phyloP scores from a whole-genome alignment of 2,113 vertebrate species.

The Chinchilla lanigera region DNA sequence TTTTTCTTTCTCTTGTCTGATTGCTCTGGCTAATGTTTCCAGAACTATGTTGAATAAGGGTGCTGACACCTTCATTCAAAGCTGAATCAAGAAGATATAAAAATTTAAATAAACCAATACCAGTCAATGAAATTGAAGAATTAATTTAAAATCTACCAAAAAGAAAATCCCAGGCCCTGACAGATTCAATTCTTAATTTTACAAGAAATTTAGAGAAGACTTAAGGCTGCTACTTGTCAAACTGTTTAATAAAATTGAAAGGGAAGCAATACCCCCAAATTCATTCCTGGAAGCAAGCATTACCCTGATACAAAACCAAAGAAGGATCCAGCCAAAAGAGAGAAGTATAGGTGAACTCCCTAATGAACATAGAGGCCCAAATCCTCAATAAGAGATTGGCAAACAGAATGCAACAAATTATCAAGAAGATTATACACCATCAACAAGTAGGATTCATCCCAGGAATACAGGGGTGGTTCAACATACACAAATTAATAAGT shows the following conservation, averaged over 20 bases:
- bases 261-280: neutral
- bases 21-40: neutral
- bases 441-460: neutral
- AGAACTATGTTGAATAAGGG: neutral
- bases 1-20: neutral
- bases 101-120: neutral
- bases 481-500: neutral
- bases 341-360: neutral
- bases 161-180: neutral
- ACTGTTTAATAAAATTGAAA: neutral
- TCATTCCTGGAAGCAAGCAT: neutral
- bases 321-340: neutral
- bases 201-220: neutral
- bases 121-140: neutral
- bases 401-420: neutral
- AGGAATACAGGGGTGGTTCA: neutral
- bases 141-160: neutral
- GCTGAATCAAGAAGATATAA: neutral
- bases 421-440: neutral
- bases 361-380: neutral
- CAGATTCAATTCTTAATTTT: neutral
- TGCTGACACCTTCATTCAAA: neutral
- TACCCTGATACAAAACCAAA: neutral
- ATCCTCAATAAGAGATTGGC: neutral
- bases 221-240: neutral